Evolutionary conservation across 2,113 vertebrate species (phyloP).

Genomic region (Pipra filicauda): DNA sequence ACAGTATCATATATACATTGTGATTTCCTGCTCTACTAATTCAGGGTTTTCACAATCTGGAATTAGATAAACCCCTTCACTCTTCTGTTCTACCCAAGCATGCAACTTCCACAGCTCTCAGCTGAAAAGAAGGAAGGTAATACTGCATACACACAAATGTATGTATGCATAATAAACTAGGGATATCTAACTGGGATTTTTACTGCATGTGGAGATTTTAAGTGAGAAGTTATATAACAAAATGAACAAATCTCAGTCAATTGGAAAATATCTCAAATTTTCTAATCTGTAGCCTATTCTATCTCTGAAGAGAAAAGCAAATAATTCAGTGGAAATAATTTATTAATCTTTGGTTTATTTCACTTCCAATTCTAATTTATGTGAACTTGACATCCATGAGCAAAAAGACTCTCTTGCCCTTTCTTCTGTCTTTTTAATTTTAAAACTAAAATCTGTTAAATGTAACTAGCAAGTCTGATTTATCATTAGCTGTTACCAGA

Average conservation of each 20-base stretch:
- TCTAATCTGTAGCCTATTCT: not conserved
- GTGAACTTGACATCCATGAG: not conserved
- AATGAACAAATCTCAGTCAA: not conserved
- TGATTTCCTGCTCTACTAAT: not conserved
- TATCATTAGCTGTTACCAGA: not conserved
- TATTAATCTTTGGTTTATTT: not conserved
- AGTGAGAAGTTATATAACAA: not conserved
- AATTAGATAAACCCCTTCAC: not conserved
- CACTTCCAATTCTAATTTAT: not conserved
- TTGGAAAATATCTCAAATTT: not conserved
- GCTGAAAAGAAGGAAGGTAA: not conserved
- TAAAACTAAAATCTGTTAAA: not conserved
- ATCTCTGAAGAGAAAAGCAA: not conserved
- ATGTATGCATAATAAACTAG: not conserved
- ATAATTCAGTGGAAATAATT: not conserved
- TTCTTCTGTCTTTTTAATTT: not conserved
- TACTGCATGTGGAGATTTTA: not conserved
- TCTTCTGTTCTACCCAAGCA: not conserved
- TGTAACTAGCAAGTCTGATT: not conserved
- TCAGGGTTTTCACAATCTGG: not conserved
- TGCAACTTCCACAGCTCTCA: not conserved
- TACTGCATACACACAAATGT: not conserved
- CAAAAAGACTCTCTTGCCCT: not conserved
- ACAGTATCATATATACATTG: not conserved
- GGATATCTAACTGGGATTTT: not conserved